Evolutionary conservation across 2,797 vertebrate species (phyloP), one percentile per base, ranked within the genome.

Genomic region (Graptemys geographica): DNA sequence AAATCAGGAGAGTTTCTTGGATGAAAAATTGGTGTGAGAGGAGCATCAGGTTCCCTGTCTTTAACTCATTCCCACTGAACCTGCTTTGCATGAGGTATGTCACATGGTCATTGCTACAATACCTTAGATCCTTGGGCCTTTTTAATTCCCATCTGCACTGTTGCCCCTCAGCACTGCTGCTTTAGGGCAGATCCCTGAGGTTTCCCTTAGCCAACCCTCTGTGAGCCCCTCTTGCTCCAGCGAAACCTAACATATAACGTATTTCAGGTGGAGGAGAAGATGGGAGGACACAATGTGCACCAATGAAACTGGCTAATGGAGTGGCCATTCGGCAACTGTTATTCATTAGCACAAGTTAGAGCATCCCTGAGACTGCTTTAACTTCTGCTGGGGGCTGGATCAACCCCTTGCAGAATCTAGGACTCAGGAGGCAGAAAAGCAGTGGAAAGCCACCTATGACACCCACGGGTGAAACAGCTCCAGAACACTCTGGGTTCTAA

Each of bases 1-100:
- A 2, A 0, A 74, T n/a, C 37, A n/a, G 51, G 37, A 21, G 49
- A 72, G 25, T 2, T 1, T 13, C 8, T 16, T 1, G n/a, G 7
- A 33, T 52, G 21, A n/a, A 10, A 2, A 10, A 33, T 7, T 25
- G 1, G 31, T 16, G 1, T 16, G n/a, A 1, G 8, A 4, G 12
- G 44, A 83, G 2, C 18, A 10, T 76, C 33, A n/a, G 11, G 49
- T 44, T 81, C 16, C 21, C 55, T 49, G n/a, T 44, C n/a, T 65
- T 51, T 59, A 31, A 19, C 11, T 74, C n/a, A 1, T 44, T 12
- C 21, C 5, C 49, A n/a, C 23, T 69, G 1, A 2, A 21, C 11
- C 19, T 28, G 1, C 5, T 86, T 79, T 6, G 9, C 18, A 33
- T 65, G 28, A 74, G 80, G 85, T 65, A 31, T 21, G 3, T 33